Base-by-base conservation (phyloP, 2,888 invertebrate species). In the Drosophila birchii region DNA sequence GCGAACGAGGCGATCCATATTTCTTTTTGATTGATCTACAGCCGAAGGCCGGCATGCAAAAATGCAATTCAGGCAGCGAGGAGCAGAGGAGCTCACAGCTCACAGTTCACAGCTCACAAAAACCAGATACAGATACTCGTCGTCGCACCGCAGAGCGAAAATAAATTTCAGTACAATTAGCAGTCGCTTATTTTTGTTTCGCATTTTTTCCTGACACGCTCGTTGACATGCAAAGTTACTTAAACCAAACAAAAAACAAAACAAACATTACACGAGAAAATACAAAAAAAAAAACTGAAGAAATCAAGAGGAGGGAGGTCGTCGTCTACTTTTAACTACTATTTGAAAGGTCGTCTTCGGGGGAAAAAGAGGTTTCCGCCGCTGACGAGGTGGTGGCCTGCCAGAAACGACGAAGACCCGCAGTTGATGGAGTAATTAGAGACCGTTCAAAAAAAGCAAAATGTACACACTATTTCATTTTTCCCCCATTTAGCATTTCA, bases 21-120 rank as follows among this genome's bases (percentile, higher is more conserved):
- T 60, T 68, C 51, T 78, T 78, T 88, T 84, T 84, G 84, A 84
- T 84, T 88, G 88, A 84, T 88, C 88, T 84, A 86, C 84, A 82
- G 83, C 68, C 78, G 88, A 84, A 86, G 85, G 84, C 80, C 88
- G 69, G 81, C 86, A 88, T 86, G 89, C 89, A 86, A 88, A 86
- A 86, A 80, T 86, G 86, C 86, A 86, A 86, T 86, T 78, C 80
- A 79, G 74, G 77, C 72, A 73, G 59, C 69, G 54, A 56, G 58
- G 55, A 71, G 81, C 77, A 67, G 62, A 60, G 70, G 47, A 43
- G 47, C 47, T 5, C 26, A 23, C 23, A 23, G 23, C 23, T 23
- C 26, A 47, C 44, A 44, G 23, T 23, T 44, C 44, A 34, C 49
- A 73, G 41, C 56, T 58, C 64, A 64, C 74, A 53, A 55, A 75